Conservation (phyloP, 2,113 vertebrate genomes). For the Megalops atlanticus region DNA sequence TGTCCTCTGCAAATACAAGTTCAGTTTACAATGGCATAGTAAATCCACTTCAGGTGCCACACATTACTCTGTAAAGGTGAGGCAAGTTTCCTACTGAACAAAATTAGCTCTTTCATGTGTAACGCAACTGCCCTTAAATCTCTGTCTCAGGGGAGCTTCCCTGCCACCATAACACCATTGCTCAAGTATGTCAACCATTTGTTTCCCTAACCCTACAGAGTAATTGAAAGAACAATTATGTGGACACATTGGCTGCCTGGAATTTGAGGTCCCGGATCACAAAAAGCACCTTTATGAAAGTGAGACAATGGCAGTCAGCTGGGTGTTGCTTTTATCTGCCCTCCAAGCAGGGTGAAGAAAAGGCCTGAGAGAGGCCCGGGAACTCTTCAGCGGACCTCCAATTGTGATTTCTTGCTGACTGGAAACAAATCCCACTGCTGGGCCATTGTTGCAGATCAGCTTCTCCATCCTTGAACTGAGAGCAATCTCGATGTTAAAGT, state of each 20-base stretch:
- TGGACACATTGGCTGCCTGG: neutral
- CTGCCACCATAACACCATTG: neutral
- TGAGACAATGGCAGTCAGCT: slow-evolving; percentile 13
- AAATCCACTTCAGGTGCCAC: no score
- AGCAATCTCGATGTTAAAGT: neutral
- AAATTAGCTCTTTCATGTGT: neutral
- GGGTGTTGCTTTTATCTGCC: slow-evolving; percentile 18
- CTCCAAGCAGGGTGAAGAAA: neutral
- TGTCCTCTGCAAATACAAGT: no score
- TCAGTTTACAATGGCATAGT: no score
- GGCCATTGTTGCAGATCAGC: neutral
- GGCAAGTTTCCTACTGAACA: no score
- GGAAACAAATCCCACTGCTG: slow-evolving; percentile 7
- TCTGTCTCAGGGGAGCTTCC: neutral
- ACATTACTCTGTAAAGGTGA: no score
- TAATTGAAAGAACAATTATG: neutral
- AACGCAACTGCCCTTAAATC: neutral
- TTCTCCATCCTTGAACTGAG: neutral
- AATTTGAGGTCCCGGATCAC: neutral
- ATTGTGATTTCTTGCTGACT: slow-evolving; percentile 18
- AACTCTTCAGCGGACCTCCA: neutral
- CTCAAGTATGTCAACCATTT: slow-evolving; percentile 11
- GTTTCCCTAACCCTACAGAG: neutral
- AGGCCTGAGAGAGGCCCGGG: neutral
- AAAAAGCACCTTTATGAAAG: slow-evolving; percentile 11